Percentiles rank a stretch among this genome's conserved stretches.
phyloP scores from a whole-genome alignment of 2,797 vertebrate species.

The Avahi laniger region DNA sequence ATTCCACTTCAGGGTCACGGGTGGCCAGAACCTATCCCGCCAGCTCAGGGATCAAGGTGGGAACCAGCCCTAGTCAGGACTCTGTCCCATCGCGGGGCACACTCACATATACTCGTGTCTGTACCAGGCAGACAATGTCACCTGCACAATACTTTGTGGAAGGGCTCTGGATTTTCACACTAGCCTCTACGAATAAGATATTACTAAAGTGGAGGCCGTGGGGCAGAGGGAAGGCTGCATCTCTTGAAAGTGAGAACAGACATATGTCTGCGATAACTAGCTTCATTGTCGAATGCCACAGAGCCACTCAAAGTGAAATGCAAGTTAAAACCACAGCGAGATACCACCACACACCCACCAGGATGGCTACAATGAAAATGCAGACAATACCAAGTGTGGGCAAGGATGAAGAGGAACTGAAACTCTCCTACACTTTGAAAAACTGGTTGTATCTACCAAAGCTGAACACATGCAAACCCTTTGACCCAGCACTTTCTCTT shows the following conservation, averaged over 20 bases:
- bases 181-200: not conserved
- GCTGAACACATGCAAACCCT: not conserved
- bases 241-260: not conserved
- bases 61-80: not conserved
- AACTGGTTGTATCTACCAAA: not conserved
- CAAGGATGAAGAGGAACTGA: not conserved
- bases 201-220: not conserved
- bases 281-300: not conserved
- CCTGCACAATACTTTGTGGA: not conserved
- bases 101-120: not conserved
- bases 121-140: not conserved
- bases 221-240: not conserved
- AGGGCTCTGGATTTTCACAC: not conserved
- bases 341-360: not conserved
- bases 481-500: not conserved
- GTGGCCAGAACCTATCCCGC: not conserved
- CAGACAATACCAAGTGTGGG: not conserved
- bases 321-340: not conserved
- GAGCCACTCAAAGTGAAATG: not conserved
- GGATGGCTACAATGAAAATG: not conserved
- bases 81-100: rapidly evolving
- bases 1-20: not conserved
- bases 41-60: not conserved
- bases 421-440: not conserved
- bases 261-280: not conserved